Evolutionary conservation across 2,113 vertebrate species (phyloP), one percentile per base, ranked within the genome.

Genomic region (Cheilinus undulatus): DNA sequence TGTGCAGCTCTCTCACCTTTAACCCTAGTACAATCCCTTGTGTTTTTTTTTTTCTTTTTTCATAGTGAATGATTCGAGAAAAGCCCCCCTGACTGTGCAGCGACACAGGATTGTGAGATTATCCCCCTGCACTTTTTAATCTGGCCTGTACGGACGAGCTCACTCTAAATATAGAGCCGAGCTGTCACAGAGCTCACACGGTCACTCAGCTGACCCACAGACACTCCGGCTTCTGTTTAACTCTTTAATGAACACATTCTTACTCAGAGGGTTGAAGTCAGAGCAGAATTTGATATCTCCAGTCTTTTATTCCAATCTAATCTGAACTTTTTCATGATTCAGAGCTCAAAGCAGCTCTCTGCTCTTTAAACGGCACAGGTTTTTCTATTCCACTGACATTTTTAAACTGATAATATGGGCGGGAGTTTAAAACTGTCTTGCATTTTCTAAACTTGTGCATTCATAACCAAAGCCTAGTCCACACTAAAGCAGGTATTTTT

Each of bases 41-140:
- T n/a, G n/a, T n/a, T n/a, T 34, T 10, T 72, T 62, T 48, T 65
- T 17, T 65, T 17, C 28, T 23, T 42, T 7, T 13, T 20, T 51
- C 56, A 49, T 23, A 32, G 19, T 50, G 24, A 65, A 65, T 67
- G 4, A 67, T 72, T 58, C 61, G n/a, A 76, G 57, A 74, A 61
- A 78, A 63, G 38, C 62, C 28, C 14, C 48, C 15, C n/a, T n/a
- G 30, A 49, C 64, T 40, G 60, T 63, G 68, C 67, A 26, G 46
- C 9, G 24, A 34, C 11, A 28, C 19, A 24, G 74, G 71, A 75
- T 78, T 76, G 69, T 60, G 53, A 84, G 86, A 88, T 90, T 87
- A 86, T 84, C 78, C 58, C 70, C 49, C 58, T 66, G 60, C 77
- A 62, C 53, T 67, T 63, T 81, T 78, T 87, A 91, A 91, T 84